Evolutionary conservation across 2,113 vertebrate species (phyloP).

Genomic region (Labrus mixtus): DNA sequence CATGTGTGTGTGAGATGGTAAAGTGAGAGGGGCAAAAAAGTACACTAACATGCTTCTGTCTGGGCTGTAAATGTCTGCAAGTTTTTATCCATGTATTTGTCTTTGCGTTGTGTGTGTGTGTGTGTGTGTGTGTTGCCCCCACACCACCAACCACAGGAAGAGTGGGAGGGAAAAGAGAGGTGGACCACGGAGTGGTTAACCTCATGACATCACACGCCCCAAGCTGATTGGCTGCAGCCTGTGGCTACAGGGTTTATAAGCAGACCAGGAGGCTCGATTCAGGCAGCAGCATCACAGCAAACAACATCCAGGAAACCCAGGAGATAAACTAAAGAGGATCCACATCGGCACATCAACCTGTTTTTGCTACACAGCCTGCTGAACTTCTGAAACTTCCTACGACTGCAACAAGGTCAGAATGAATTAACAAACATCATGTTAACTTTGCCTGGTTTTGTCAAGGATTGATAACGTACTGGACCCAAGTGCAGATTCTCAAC

Average conservation of each 20-base stretch:
- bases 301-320: slow-evolving; percentile 49
- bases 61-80: slow-evolving; percentile 54
- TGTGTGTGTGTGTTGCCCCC: slow-evolving; percentile 52
- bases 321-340: slow-evolving; percentile 57
- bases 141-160: slow-evolving; percentile 83
- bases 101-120: slow-evolving; percentile 41
- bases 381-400: slow-evolving; percentile 38
- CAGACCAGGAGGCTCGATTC: slow-evolving; percentile 49
- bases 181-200: slow-evolving; percentile 82
- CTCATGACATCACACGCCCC: slow-evolving; percentile 80
- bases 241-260: slow-evolving; percentile 81
- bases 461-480: no score
- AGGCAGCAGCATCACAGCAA: slow-evolving; percentile 67
- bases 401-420: slow-evolving; percentile 53
- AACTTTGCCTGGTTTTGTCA: neutral
- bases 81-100: slow-evolving; percentile 49
- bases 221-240: slow-evolving; percentile 75
- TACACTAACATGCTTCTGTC: slow-evolving; percentile 55
- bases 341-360: slow-evolving; percentile 15
- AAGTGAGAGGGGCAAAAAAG: slow-evolving; percentile 8
- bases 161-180: slow-evolving; percentile 83
- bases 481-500: no score
- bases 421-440: neutral
- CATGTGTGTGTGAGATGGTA: slow-evolving; percentile 25
- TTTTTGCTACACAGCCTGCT: slow-evolving; percentile 15